phyloP scores from a whole-genome alignment of 1,140 invertebrate species.

The Holotrichia oblita region DNA sequence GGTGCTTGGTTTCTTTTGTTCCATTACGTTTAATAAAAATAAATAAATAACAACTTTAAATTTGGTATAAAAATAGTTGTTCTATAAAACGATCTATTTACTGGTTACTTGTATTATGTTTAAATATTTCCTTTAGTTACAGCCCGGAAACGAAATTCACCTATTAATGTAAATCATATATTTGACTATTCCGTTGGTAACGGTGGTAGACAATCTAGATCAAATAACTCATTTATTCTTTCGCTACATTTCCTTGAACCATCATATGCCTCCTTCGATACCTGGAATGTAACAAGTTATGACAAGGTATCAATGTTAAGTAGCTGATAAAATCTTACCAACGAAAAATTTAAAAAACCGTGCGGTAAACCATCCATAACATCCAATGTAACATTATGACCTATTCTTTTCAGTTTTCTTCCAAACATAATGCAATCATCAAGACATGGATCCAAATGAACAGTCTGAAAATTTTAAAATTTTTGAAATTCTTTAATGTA shows the following conservation, averaged over 20 bases:
- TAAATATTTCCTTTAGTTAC: constrained; percentile 10
- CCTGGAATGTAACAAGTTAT: constrained; percentile 60
- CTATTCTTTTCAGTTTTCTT: constrained; percentile 80
- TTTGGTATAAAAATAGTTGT: constrained; percentile 36
- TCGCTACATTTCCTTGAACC: constrained; percentile 79
- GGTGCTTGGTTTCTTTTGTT: not conserved
- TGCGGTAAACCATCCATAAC: constrained; percentile 92
- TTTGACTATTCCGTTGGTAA: not conserved
- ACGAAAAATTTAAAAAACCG: constrained; percentile 94
- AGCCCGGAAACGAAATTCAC: not conserved
- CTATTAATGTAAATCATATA: not conserved
- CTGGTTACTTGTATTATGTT: not conserved
- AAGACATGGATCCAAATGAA: constrained; percentile 93
- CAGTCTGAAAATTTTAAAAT: constrained; percentile 71
- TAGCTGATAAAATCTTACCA: constrained; percentile 63
- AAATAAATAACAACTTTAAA: constrained; percentile 32
- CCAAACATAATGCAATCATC: constrained; percentile 98
- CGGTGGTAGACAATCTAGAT: constrained; percentile 51
- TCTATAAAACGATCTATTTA: constrained; percentile 22
- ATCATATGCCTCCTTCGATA: constrained; percentile 84
- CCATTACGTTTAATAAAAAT: not conserved
- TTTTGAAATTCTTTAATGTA: too few species aligned
- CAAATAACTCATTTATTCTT: constrained; percentile 74
- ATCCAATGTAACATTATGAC: constrained; percentile 81
- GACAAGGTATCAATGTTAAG: not conserved